A percentile compares a stretch with the other conserved stretches of the same genome.
These are phyloP conservation scores for Motacilla tschutschensis DNA, from an alignment of 2,113 vertebrate genomes.

Conservation along the genomic window DNA sequence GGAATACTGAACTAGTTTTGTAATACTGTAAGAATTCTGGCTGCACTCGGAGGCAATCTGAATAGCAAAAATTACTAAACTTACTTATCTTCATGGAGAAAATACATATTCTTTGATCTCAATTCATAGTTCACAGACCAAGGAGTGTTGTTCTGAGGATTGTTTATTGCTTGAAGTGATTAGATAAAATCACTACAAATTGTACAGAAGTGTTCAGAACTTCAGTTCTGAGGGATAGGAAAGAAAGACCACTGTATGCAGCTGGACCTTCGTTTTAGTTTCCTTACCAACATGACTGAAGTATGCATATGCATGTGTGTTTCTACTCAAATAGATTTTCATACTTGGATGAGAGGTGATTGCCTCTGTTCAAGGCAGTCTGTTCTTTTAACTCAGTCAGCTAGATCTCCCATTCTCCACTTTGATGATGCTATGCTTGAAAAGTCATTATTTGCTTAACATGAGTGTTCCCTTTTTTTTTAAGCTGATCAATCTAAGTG, in stretches of 20 bases:
- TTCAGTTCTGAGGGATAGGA: neutral
- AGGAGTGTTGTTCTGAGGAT: neutral
- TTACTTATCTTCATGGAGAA: neutral
- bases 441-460: neutral
- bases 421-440: neutral
- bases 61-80: neutral
- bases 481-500: neutral
- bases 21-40: neutral
- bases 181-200: neutral
- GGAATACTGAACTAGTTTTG: neutral
- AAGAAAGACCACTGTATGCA: neutral
- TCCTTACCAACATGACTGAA: neutral
- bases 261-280: neutral
- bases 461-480: neutral
- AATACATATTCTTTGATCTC: fast-evolving
- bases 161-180: neutral
- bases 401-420: neutral
- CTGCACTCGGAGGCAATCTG: neutral
- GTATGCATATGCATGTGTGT: neutral
- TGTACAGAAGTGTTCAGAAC: neutral
- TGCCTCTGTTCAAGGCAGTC: neutral
- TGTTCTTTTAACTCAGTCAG: neutral
- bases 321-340: neutral
- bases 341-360: neutral
- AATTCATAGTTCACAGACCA: neutral